These are phyloP conservation scores for Lophotriccus pileatus DNA, from an alignment of 2,797 vertebrate species.

Conservation along the genomic window DNA sequence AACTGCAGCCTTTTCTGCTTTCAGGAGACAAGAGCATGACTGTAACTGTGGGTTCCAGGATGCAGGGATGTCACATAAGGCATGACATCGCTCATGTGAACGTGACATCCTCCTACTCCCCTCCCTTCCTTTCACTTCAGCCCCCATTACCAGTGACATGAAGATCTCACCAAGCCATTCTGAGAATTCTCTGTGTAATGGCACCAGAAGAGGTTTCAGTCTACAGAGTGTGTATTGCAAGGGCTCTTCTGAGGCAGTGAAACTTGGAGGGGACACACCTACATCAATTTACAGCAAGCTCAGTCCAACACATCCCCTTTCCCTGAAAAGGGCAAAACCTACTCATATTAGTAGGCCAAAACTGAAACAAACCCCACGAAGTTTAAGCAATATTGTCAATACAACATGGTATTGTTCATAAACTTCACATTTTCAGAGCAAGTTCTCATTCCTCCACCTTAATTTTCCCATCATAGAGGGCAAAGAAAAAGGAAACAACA, in stretches of 20 bases:
- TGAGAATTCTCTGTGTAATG: background rate
- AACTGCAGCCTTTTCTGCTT: background rate
- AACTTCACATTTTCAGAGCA: background rate
- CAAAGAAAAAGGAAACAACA: background rate
- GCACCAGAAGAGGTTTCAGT: background rate
- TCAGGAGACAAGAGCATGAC: background rate
- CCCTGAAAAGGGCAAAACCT: background rate
- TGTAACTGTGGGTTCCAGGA: background rate
- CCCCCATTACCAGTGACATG: background rate
- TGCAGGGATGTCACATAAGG: background rate
- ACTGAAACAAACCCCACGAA: background rate
- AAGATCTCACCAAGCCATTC: background rate
- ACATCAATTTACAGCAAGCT: background rate
- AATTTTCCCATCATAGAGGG: background rate
- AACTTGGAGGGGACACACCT: too few species aligned
- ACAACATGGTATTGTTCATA: background rate
- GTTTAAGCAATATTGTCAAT: background rate
- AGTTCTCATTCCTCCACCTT: background rate
- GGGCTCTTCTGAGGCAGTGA: background rate
- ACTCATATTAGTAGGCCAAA: background rate
- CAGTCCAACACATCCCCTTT: background rate
- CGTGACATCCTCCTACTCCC: background rate
- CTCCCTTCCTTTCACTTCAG: background rate
- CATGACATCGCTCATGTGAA: background rate
- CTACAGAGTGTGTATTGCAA: background rate